Percentiles rank a stretch among this genome's conserved stretches.
Evolutionary conservation across 2,113 vertebrate genomes (phyloP).

Genomic region (Poecilia latipinna): DNA sequence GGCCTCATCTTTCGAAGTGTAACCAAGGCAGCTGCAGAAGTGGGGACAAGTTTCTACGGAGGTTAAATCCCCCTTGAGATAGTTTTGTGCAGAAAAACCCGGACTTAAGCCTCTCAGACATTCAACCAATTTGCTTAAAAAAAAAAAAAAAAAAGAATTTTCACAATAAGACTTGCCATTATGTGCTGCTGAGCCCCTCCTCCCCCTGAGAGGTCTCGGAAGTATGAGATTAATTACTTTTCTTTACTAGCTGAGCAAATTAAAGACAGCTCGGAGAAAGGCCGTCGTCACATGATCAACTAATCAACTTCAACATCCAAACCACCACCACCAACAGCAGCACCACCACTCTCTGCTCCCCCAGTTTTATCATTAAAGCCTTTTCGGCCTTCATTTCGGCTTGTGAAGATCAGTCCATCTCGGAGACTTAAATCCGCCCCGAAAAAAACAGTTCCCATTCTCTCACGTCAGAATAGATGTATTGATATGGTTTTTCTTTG

Average conservation of each 20-base stretch:
- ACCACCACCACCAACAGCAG: background rate
- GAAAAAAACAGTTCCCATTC: constrained; percentile 39
- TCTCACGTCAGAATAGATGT: constrained; percentile 59
- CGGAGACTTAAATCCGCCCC: constrained; percentile 9
- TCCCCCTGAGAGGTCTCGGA: constrained; percentile 44
- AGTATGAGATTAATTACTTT: constrained; percentile 71
- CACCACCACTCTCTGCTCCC: background rate
- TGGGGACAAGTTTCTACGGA: constrained; percentile 12
- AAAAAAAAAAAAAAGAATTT: constrained; percentile 52
- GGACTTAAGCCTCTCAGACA: constrained; percentile 43
- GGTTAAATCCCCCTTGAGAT: background rate
- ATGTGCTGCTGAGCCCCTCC: constrained; percentile 32
- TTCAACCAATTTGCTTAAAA: constrained; percentile 47
- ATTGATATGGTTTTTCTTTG: constrained; percentile 62
- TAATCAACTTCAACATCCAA: constrained; percentile 57
- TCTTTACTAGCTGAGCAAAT: constrained; percentile 59
- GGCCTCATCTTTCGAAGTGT: background rate
- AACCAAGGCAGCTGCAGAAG: no score
- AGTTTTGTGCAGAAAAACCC: constrained; percentile 13
- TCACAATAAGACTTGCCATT: constrained; percentile 30
- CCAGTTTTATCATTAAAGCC: constrained; percentile 64
- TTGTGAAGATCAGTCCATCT: constrained; percentile 59
- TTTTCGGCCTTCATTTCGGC: constrained; percentile 41
- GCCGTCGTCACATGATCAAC: constrained; percentile 56
- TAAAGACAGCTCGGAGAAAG: constrained; percentile 61